Evolutionary conservation across 2,888 invertebrate species (phyloP), one percentile per base, ranked within the genome.

Genomic region (Lasius fuliginosus): DNA sequence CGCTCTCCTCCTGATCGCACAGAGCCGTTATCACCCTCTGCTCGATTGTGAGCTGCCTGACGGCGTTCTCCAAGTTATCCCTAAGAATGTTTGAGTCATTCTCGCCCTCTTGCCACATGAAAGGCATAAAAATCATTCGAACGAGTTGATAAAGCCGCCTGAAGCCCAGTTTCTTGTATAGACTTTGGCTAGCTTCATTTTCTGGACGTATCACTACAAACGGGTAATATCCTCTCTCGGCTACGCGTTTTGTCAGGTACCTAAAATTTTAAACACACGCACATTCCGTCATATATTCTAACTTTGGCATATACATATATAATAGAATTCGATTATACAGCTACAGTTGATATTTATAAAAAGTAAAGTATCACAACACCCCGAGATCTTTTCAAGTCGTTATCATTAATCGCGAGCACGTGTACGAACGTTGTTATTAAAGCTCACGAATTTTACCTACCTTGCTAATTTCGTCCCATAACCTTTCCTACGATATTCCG

Each of bases 181-280:
- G 96, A 92, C 97, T 97, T 93, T 97, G 97, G 89, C 98, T 98
- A 87, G 98, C 98, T 95, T 98, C 97, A 95, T 98, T 98, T 95
- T 98, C 98, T 86, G 98, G 98, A 94, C 97, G 96, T 95, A 98
- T 98, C 92, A 98, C 98, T 89, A 98, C 98, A 95, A 98, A 98
- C 84, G 98, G 98, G 92, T 97, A 96, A 95, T 98, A 98, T 88
- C 98, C 97, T 81, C 97, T 96, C 77, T 97, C 96, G 64, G 96
- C 96, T 68, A 97, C 97, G 74, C 95, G 93, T 91, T 95, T 95
- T 60, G 95, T 95, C 92, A 96, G 93, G 93, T 95, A 95, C 92
- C 94, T 94, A 87, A 75, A 84, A 82, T 62, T 75, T 69, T 36
- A 23, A 33, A 42, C n/a, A 56, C 18, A 60, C 56, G 11, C 5